Evolutionary conservation across 2,797 vertebrate species (phyloP), one percentile per base, ranked within the genome.

Genomic region (Urosaurus nigricauda): DNA sequence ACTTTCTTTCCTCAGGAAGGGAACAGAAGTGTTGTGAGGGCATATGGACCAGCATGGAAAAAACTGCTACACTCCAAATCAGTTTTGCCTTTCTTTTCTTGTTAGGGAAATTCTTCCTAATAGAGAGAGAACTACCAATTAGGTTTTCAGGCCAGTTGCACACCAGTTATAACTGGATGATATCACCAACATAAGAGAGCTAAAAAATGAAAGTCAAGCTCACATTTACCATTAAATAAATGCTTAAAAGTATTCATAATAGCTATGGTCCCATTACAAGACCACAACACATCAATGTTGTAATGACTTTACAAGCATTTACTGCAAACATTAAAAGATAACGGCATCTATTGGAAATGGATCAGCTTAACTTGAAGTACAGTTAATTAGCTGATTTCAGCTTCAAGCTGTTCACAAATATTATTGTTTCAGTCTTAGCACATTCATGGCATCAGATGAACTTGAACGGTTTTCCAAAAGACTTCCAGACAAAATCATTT

Each of bases 371-470:
- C 40, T 75, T 32, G 83, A 35, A 75, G 40, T 37, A 13, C 13
- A 77, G 56, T 63, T 77, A 60, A 83, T 78, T 83, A 83, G 78
- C 51, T 70, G 60, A 37, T 40, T 83, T 63, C 32, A 19, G 51
- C 35, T 77, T 56, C 60, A 83, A 37, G 35, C 35, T 78, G 47
- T 78, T 90, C 2, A 87, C 32, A 29, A 1, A 9, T 32, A 88
- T 79, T 87, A 88, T 94, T 93, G 68, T 89, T 26, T 47, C 65
- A 47, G 35, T 83, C 91, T 73, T 88, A 51, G 74, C 40, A 88
- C 47, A 1, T 1, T 90, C 5, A 2, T 2, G 71, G 21, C 75
- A 60, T 89, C 58, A n/a, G 19, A 26, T 26, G 17, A 19, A n/a
- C 43, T 29, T 79, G 65, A 60, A 63, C 12, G 19, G 7, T 84